Evolutionary conservation across 1,140 invertebrate genomes (phyloP), one percentile per base, ranked within the genome.

Genomic region (Drosophila bocki): DNA sequence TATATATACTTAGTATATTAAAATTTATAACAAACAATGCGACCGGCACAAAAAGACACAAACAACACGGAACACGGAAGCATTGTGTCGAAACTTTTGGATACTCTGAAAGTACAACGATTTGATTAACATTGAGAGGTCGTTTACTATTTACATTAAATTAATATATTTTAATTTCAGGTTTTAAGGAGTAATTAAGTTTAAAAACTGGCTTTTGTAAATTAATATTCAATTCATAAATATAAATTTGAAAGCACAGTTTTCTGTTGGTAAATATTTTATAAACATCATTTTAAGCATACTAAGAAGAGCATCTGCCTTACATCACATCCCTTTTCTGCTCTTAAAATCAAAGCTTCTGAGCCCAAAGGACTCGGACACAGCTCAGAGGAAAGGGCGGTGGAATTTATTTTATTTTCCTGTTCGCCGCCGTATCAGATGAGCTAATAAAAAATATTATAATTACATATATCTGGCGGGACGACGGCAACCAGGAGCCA

Each of bases 401-500:
- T 42, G 56, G 62, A 91, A 91, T 91, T 92, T 92, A 91, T 92
- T 83, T 87, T 78, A 78, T 88, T 91, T 92, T 72, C 78, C 75
- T 82, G 74, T 74, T 65, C 75, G 68, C 62, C 80, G 79, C 70
- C 78, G 62, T 84, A 92, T 92, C 91, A 91, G 91, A 92, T 92
- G 91, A 91, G 91, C 86, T 87, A 88, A 92, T 91, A 91, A 91
- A 91, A 92, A 92, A 92, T 88, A 88, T 92, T 92, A 91, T 92
- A 91, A 92, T 92, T 91, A 91, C 79, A 80, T 87, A 91, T 82
- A 71, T 71, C 44, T 72, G 35, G 42, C 48, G n/a, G 44, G 13
- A 29, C 35, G 62, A 26, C 13, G 67, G 33, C 51, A 41, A 70
- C 48, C 62, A 19, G n/a, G 33, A 37, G 32, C 33, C 19, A 39